These are phyloP conservation scores for Tiaroga cobitis DNA, from an alignment of 2,797 vertebrate species.

Conservation along the genomic window DNA sequence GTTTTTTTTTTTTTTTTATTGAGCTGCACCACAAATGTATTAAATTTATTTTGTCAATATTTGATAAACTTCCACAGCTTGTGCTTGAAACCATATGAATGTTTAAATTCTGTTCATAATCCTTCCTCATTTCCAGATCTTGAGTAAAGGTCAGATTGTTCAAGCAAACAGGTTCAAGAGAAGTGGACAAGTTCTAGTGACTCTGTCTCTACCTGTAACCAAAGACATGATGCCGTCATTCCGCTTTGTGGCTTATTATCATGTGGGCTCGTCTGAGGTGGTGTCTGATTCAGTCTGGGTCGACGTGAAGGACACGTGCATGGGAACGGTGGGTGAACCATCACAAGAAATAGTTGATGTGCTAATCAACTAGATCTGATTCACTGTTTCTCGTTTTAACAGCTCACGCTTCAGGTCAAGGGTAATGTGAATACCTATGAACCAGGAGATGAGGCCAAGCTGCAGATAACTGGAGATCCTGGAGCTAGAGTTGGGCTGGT, in stretches of 20 bases:
- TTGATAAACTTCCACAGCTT: background rate
- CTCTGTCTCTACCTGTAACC: slow-evolving; percentile 50
- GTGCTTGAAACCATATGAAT: background rate
- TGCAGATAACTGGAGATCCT: slow-evolving; percentile 74
- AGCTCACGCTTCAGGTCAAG: background rate
- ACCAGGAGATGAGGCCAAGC: slow-evolving; percentile 60
- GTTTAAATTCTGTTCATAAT: background rate
- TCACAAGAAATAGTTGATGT: background rate
- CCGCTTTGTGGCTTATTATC: slow-evolving; percentile 81
- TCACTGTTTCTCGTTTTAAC: too few relatives aligned
- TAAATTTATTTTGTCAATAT: background rate
- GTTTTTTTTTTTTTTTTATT: background rate
- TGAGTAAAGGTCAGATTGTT: slow-evolving; percentile 78
- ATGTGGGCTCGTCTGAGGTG: slow-evolving; percentile 62
- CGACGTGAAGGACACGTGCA: slow-evolving; percentile 80
- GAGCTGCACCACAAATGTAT: background rate
- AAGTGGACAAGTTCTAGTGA: slow-evolving; percentile 70
- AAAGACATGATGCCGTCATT: slow-evolving; percentile 55
- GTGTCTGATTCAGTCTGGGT: slow-evolving; percentile 84
- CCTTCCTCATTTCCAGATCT: slow-evolving; percentile 64
- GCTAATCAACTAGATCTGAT: background rate
- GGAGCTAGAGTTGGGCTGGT: slow-evolving; percentile 76
- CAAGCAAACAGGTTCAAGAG: slow-evolving; percentile 55
- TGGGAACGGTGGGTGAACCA: slow-evolving; percentile 73
- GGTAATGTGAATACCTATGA: background rate